Conservation (phyloP, 2,888 invertebrate genomes). For the Slavum lentiscoides region DNA sequence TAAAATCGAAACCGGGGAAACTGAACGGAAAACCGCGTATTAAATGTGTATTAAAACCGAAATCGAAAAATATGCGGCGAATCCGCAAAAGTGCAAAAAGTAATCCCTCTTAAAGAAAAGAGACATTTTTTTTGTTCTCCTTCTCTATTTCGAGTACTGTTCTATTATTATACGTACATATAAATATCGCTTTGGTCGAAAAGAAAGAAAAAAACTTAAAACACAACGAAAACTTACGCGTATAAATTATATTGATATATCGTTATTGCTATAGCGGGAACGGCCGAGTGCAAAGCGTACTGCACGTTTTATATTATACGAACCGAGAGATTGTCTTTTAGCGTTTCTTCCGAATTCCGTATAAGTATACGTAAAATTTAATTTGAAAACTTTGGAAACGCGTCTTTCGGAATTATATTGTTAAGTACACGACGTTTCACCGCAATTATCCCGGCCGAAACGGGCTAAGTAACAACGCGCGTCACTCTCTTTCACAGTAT, state of each 20-base stretch:
- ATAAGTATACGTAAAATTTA: conserved; percentile 7
- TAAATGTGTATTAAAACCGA: too few species aligned
- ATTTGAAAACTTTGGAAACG: conserved; percentile 16
- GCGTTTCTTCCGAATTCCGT: background rate
- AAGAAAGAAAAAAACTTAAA: background rate
- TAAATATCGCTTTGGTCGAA: background rate
- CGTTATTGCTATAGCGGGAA: background rate
- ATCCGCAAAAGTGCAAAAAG: too few species aligned
- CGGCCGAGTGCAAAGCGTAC: background rate
- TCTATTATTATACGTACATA: background rate
- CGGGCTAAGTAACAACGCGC: background rate
- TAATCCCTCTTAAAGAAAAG: too few species aligned
- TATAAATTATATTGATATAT: background rate
- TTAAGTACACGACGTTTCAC: background rate
- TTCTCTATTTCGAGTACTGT: too few species aligned
- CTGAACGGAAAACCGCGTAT: too few species aligned
- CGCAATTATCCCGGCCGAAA: background rate
- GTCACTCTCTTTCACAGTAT: background rate
- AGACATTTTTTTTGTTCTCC: too few species aligned
- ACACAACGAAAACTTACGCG: background rate
- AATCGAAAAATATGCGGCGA: too few species aligned
- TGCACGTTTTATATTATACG: background rate
- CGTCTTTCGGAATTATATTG: background rate
- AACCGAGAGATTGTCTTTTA: background rate
- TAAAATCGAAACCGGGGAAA: too few species aligned